phyloP scores from a whole-genome alignment of 2,113 vertebrate genomes.

The Myotis davidii region DNA sequence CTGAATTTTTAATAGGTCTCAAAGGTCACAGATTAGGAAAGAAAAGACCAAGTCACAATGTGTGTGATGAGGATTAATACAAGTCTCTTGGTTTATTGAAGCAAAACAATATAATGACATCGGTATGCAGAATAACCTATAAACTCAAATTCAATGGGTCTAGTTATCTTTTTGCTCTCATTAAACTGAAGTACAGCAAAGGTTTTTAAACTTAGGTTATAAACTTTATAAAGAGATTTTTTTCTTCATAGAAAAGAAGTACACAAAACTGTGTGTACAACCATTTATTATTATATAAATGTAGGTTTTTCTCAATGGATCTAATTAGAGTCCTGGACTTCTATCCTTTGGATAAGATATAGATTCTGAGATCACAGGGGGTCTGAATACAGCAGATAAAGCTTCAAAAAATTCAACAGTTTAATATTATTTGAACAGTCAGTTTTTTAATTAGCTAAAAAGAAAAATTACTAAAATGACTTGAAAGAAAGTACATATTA shows the following conservation, averaged over 20 bases:
- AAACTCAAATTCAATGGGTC: not conserved
- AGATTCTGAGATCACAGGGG: not conserved
- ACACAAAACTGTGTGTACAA: conserved; percentile 37
- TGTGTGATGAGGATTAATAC: not conserved
- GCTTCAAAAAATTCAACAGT: conserved; percentile 24
- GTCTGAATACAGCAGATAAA: not conserved
- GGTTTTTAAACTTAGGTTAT: conserved; percentile 15
- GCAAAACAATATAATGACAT: not conserved
- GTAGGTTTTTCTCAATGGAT: conserved; percentile 60
- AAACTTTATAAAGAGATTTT: not conserved
- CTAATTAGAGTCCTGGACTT: conserved; percentile 54
- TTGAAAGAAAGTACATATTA: not conserved
- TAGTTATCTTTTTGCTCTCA: not conserved
- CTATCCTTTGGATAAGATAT: conserved; percentile 32
- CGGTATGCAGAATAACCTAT: not conserved
- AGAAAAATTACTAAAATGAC: conserved; percentile 44
- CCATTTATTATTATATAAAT: conserved; percentile 56
- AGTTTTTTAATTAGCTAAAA: not conserved
- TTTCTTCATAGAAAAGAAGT: not conserved
- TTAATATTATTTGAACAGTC: conserved; percentile 16
- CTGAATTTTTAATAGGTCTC: not conserved
- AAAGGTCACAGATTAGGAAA: not conserved
- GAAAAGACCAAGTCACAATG: not conserved
- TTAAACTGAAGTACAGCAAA: not conserved
- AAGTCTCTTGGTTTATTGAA: not conserved